phyloP scores from a whole-genome alignment of 92 coral and sea anemone genomes.

The Phymanthus crucifer region DNA sequence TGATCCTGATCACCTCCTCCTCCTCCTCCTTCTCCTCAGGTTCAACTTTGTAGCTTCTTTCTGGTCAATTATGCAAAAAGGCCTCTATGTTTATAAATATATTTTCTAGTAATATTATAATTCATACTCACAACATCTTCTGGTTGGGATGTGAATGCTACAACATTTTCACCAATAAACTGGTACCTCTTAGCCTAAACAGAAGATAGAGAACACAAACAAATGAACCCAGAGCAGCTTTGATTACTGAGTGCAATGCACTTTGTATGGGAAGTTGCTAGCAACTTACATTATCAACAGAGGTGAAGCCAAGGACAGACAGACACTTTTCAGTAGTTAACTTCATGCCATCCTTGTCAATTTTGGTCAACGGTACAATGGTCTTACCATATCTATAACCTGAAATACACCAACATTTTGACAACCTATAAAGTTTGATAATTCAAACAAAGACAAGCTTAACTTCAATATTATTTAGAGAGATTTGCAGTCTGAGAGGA shows the following conservation, averaged over 20 bases:
- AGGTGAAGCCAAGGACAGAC: conserved; percentile 81
- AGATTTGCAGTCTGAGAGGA: not conserved
- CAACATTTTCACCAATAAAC: conserved; percentile 82
- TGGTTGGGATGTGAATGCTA: conserved; percentile 89
- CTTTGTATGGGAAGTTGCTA: not conserved
- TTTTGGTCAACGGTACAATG: conserved; percentile 82
- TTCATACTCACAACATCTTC: conserved; percentile 70
- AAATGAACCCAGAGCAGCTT: too few species aligned
- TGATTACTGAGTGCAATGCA: too few species aligned
- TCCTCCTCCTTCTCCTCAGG: too few species aligned
- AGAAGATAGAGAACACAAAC: not conserved
- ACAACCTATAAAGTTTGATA: not conserved
- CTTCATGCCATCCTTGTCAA: conserved; percentile 95
- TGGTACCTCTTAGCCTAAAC: conserved; percentile 77
- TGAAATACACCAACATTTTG: conserved; percentile 15
- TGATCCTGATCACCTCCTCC: too few species aligned
- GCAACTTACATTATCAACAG: conserved; percentile 65
- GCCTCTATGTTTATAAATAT: too few species aligned
- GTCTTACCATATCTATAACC: conserved; percentile 97
- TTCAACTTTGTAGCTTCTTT: too few species aligned
- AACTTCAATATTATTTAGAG: not conserved
- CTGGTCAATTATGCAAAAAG: too few species aligned
- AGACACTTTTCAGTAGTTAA: conserved; percentile 86
- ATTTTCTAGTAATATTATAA: too few species aligned
- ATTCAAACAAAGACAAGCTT: not conserved